Evolutionary conservation across 2,113 vertebrate genomes (phyloP).

Genomic region (Merops nubicus): DNA sequence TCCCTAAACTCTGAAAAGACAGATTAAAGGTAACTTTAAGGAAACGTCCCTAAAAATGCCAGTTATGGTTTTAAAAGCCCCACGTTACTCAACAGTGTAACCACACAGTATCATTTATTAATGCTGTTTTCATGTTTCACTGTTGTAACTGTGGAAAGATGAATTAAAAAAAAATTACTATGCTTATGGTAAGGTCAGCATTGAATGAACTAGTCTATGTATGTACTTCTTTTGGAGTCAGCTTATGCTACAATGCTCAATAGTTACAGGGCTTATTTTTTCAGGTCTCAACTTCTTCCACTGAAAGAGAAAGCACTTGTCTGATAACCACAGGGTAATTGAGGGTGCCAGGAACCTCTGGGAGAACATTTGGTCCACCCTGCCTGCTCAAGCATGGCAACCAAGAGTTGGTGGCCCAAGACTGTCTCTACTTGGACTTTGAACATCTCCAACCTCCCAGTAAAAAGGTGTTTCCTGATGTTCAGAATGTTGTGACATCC

Average conservation of each 20-base stretch:
- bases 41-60: background rate
- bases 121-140: background rate
- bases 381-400: background rate
- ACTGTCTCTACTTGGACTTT: fast-evolving
- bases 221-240: background rate
- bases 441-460: background rate
- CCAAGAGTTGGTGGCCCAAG: background rate
- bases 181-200: background rate
- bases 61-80: background rate
- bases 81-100: background rate
- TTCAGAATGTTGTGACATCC: background rate
- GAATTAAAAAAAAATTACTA: background rate
- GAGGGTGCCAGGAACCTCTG: background rate
- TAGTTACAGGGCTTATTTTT: no score
- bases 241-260: background rate
- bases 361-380: background rate
- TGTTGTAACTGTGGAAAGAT: background rate
- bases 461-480: background rate
- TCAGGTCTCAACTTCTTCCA: background rate
- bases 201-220: background rate
- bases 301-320: background rate
- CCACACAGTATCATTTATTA: background rate
- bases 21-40: background rate
- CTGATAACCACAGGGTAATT: background rate
- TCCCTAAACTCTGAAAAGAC: background rate